Conservation (phyloP, 2,113 vertebrate species). For the Epinephelus fuscoguttatus region DNA sequence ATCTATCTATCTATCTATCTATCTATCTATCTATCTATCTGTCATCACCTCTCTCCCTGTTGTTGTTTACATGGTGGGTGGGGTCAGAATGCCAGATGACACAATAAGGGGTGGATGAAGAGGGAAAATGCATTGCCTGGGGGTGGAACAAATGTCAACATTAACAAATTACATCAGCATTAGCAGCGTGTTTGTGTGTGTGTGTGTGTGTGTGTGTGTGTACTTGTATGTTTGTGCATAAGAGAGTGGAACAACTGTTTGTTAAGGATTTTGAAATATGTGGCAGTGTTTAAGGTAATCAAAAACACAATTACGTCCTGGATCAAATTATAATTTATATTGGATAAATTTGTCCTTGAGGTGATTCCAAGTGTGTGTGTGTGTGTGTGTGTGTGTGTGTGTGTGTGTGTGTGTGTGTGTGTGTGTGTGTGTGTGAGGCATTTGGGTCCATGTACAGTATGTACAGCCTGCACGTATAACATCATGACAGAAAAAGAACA, state of each 20-base stretch:
- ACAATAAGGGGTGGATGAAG: slow-evolving; percentile 44
- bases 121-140: slow-evolving; percentile 54
- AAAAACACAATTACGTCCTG: neutral
- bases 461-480: neutral
- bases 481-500: neutral
- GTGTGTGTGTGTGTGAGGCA: neutral
- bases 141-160: slow-evolving; percentile 67
- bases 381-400: too few relatives aligned
- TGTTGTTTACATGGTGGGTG: slow-evolving; percentile 17
- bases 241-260: neutral
- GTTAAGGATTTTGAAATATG: slow-evolving; percentile 9
- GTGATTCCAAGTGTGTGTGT: neutral
- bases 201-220: slow-evolving; percentile 22
- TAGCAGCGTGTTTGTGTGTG: slow-evolving; percentile 22
- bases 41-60: neutral
- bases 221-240: slow-evolving; percentile 6
- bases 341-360: slow-evolving; percentile 1
- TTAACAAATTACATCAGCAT: slow-evolving; percentile 61
- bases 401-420: neutral
- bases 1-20: neutral
- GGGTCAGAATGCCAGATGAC: slow-evolving; percentile 33
- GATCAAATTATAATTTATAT: slow-evolving; percentile 11
- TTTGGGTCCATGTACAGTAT: too few relatives aligned
- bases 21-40: slow-evolving; percentile 5
- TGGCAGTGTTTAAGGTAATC: slow-evolving; percentile 1